Conservation (phyloP, 1,140 invertebrate genomes). For the Magallana angulata region DNA sequence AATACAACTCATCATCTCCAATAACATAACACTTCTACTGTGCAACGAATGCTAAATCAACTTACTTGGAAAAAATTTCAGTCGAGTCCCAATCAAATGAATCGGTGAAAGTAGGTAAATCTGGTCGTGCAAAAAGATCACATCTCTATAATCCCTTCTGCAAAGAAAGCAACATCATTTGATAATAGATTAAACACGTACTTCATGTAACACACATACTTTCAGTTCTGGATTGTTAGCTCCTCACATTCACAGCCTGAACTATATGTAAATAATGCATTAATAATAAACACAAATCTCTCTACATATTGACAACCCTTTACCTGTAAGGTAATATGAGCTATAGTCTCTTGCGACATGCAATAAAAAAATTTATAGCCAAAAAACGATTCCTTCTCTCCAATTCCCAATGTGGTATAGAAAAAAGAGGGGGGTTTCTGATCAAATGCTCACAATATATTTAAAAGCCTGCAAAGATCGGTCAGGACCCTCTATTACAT, state of each 20-base stretch:
- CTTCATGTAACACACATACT: neutral
- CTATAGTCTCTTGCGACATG: neutral
- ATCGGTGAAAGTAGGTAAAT: neutral
- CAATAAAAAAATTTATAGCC: neutral
- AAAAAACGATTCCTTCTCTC: neutral
- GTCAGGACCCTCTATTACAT: neutral
- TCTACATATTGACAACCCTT: conserved; percentile 5
- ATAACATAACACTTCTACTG: no score
- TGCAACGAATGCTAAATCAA: neutral
- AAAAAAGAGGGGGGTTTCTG: neutral
- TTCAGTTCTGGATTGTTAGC: neutral
- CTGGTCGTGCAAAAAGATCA: neutral
- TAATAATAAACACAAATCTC: neutral
- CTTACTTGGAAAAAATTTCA: neutral
- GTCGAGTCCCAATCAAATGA: neutral
- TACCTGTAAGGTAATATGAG: neutral
- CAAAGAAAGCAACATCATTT: neutral
- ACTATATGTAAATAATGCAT: neutral
- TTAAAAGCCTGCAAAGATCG: neutral
- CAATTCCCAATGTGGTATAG: neutral
- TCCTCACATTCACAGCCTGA: neutral
- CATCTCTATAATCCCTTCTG: neutral
- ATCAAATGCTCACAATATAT: no score
- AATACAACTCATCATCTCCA: no score
- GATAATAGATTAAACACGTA: neutral